These are phyloP conservation scores for Sphaerophoria taeniata DNA, from an alignment of 2,888 invertebrate species.

Conservation along the genomic window DNA sequence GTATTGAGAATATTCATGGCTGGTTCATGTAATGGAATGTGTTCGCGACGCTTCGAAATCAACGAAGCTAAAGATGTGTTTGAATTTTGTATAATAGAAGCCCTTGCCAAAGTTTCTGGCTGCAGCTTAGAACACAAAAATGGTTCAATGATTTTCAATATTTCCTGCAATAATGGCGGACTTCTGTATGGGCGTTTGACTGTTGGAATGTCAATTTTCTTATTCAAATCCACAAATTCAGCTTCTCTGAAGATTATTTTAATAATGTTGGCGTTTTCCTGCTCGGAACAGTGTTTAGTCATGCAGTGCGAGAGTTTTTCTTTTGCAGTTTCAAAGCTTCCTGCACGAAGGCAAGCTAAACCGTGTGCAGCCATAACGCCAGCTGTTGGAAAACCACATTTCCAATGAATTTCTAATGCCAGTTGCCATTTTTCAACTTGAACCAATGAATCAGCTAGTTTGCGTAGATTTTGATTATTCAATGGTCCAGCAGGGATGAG, in stretches of 20 bases:
- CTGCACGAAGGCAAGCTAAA: slow-evolving; percentile 90
- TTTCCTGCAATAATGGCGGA: slow-evolving; percentile 88
- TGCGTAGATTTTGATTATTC: slow-evolving; percentile 86
- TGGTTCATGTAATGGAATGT: slow-evolving; percentile 84
- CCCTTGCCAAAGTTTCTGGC: slow-evolving; percentile 80
- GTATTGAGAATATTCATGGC: slow-evolving; percentile 86
- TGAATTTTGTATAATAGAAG: slow-evolving; percentile 80
- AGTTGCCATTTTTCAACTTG: slow-evolving; percentile 93
- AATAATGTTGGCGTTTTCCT: slow-evolving; percentile 77
- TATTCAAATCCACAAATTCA: slow-evolving; percentile 63
- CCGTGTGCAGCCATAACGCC: slow-evolving; percentile 96
- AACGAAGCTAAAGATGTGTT: slow-evolving; percentile 80
- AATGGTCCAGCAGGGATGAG: slow-evolving; percentile 80
- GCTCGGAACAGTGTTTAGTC: slow-evolving; percentile 78
- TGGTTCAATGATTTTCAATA: slow-evolving; percentile 87
- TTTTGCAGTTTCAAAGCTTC: slow-evolving; percentile 86
- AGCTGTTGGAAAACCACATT: slow-evolving; percentile 90
- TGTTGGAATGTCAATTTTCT: slow-evolving; percentile 75
- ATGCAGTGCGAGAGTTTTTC: slow-evolving; percentile 82
- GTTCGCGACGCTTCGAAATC: slow-evolving; percentile 83
- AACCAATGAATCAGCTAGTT: slow-evolving; percentile 88
- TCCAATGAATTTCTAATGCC: slow-evolving; percentile 93
- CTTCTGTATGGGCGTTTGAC: slow-evolving; percentile 85
- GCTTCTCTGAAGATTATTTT: slow-evolving; percentile 71
- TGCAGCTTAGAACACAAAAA: slow-evolving; percentile 79